These are phyloP conservation scores for Cyanoramphus novaezelandiae DNA, from an alignment of 2,113 vertebrate genomes.

Conservation along the genomic window DNA sequence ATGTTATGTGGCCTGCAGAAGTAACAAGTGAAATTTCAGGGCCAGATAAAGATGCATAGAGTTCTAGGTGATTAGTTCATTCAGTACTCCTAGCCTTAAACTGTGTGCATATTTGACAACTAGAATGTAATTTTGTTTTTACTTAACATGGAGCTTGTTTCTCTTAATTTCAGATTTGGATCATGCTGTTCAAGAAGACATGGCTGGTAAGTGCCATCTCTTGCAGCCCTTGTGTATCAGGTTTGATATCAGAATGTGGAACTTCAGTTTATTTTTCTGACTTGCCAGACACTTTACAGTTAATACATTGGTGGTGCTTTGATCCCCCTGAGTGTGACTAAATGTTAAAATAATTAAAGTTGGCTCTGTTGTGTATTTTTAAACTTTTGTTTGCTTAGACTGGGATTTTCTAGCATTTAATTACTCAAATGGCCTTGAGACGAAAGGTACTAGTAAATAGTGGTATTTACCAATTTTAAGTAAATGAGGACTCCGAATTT, in stretches of 20 bases:
- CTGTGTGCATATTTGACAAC: neutral
- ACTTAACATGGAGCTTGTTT: neutral
- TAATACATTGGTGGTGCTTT: neutral
- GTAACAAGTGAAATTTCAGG: neutral
- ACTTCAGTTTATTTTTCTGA: neutral
- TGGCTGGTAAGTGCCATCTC: conserved; percentile 77
- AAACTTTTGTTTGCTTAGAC: neutral
- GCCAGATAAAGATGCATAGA: neutral
- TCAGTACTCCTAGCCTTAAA: neutral
- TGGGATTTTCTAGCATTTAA: neutral
- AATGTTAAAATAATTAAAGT: neutral
- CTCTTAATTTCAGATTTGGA: conserved; percentile 78
- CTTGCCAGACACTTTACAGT: neutral
- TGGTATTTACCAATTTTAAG: neutral
- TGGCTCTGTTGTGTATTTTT: neutral
- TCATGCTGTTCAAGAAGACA: conserved; percentile 78
- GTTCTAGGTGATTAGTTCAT: neutral
- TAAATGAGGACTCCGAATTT: neutral
- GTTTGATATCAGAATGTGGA: neutral
- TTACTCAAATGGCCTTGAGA: neutral
- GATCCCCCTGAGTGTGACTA: neutral
- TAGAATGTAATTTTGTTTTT: neutral
- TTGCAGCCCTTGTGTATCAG: neutral
- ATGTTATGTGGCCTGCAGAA: neutral
- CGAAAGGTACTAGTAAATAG: neutral